Conservation (phyloP, 2,113 vertebrate genomes). For the Anhinga anhinga region DNA sequence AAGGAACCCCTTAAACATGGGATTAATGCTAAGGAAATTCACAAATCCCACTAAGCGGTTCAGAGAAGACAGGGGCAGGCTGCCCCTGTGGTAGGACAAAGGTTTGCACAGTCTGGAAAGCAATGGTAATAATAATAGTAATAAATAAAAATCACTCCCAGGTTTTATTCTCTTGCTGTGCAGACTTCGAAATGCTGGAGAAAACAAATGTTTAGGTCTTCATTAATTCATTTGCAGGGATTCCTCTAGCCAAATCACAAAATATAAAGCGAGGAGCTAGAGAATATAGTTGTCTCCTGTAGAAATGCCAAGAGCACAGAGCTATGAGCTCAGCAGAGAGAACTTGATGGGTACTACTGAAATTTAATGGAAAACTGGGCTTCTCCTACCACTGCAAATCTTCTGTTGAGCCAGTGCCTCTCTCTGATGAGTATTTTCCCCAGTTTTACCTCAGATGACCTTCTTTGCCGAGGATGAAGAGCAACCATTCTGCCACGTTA, state of each 20-base stretch:
- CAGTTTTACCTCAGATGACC: not conserved
- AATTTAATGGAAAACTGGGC: not conserved
- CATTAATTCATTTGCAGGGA: not conserved
- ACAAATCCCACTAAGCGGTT: not conserved
- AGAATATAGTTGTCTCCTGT: not conserved
- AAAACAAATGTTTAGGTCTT: not conserved
- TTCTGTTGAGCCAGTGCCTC: not conserved
- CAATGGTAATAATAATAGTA: not conserved
- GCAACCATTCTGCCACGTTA: fast-evolving
- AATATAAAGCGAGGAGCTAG: not conserved
- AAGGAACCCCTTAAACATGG: not conserved
- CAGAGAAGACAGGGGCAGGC: not conserved
- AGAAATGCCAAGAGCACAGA: not conserved
- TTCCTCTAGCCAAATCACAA: not conserved
- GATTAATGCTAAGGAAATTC: not conserved
- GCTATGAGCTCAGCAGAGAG: not conserved
- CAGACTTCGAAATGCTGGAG: not conserved
- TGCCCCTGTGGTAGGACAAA: not conserved
- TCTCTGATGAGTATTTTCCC: not conserved
- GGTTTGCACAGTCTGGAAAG: not conserved
- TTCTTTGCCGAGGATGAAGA: not conserved
- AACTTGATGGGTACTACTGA: not conserved
- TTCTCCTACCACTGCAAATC: not conserved
- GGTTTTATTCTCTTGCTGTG: not conserved
- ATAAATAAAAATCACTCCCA: not conserved